phyloP scores from a whole-genome alignment of 2,797 vertebrate genomes.

The Garrulus glandarius region DNA sequence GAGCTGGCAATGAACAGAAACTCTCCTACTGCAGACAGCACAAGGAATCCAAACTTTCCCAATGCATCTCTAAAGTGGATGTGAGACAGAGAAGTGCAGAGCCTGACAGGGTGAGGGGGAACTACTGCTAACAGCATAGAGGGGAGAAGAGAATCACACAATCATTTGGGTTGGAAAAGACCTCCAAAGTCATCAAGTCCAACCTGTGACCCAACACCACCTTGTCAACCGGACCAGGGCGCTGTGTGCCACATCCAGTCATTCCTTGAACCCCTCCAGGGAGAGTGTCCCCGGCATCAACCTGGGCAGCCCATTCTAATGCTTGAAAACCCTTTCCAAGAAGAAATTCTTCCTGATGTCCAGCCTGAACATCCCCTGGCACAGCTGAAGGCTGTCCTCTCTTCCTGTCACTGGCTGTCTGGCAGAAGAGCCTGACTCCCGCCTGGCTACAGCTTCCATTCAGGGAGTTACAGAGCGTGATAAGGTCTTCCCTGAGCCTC shows the following conservation, averaged over 20 bases:
- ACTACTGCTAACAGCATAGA: neutral
- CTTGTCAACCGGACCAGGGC: neutral
- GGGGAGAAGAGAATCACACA: neutral
- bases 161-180: neutral
- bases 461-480: neutral
- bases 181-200: accelerated
- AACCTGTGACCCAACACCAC: neutral
- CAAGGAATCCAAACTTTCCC: neutral
- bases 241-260: neutral
- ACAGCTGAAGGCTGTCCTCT: neutral
- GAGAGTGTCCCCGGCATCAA: neutral
- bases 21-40: neutral
- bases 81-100: neutral
- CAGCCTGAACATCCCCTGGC: neutral
- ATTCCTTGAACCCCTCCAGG: neutral
- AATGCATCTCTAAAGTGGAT: accelerated
- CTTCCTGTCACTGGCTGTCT: neutral
- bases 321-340: neutral
- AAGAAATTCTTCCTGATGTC: neutral
- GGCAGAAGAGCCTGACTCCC: neutral
- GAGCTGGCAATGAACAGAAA: neutral
- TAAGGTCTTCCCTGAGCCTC: accelerated
- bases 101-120: neutral
- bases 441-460: neutral
- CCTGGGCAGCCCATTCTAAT: too few species aligned